phyloP scores from a whole-genome alignment of 2,797 vertebrate species.

The Sebastes iracundus region DNA sequence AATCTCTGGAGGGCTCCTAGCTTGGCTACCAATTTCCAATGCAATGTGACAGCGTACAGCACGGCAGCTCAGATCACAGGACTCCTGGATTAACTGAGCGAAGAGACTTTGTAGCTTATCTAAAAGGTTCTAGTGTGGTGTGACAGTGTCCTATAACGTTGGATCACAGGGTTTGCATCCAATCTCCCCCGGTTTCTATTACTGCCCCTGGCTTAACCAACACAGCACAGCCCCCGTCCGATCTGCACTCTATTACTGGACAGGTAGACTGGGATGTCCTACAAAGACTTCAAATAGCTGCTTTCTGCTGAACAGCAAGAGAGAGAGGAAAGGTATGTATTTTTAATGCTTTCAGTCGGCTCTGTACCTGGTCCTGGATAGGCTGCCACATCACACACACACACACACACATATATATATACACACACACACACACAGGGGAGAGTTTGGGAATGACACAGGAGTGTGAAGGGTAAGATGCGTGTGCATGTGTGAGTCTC shows the following conservation, averaged over 20 bases:
- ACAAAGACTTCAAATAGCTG: conserved; percentile 55
- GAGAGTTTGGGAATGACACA: neutral
- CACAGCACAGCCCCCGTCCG: neutral
- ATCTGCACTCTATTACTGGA: conserved; percentile 25
- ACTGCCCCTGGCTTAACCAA: conserved; percentile 46
- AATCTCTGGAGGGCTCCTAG: neutral
- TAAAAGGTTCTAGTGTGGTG: conserved; percentile 26
- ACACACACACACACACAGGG: neutral
- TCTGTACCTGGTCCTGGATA: conserved; percentile 2
- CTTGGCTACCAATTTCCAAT: conserved; percentile 24
- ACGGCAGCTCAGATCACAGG: conserved; percentile 31
- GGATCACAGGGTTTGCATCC: conserved; percentile 49
- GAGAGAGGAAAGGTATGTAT: neutral
- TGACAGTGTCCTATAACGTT: conserved; percentile 31
- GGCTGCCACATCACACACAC: neutral
- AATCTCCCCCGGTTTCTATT: conserved; percentile 41
- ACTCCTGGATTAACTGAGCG: conserved; percentile 19
- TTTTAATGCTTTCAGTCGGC: conserved; percentile 31
- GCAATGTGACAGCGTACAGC: neutral
- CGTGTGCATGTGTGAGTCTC: conserved; percentile 22
- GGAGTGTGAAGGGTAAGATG: neutral
- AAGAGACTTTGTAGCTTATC: conserved; percentile 43
- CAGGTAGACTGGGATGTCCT: conserved; percentile 16
- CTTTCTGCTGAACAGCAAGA: conserved; percentile 2
- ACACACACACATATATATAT: neutral